Evolutionary conservation across 2,797 vertebrate genomes (phyloP).

Genomic region (Melanotaenia parkinsoni): DNA sequence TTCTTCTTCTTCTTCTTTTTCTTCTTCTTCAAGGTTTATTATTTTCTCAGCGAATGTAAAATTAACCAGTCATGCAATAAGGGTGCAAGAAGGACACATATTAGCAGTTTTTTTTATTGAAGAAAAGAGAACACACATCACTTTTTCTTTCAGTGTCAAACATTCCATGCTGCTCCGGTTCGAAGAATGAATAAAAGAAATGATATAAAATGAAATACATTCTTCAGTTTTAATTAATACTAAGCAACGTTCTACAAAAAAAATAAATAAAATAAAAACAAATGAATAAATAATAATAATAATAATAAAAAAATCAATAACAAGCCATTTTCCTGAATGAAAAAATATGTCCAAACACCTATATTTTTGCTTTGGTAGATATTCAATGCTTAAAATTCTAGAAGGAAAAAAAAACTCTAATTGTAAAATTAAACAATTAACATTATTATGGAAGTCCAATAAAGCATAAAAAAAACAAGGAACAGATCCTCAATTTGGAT

Average conservation of each 20-base stretch:
- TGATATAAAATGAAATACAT: constrained; percentile 74
- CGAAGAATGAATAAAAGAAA: constrained; percentile 87
- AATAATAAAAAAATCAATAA: background rate
- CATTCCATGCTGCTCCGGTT: constrained; percentile 97
- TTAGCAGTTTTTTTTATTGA: constrained; percentile 80
- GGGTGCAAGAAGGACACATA: constrained; percentile 83
- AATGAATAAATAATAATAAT: too few relatives aligned
- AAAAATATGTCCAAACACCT: background rate
- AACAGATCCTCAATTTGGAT: background rate
- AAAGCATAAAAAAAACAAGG: background rate
- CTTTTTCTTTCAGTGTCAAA: constrained; percentile 86
- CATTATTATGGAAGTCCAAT: background rate
- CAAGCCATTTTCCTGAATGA: background rate
- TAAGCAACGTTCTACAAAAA: constrained; percentile 32
- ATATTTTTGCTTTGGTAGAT: too few relatives aligned
- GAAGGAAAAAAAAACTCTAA: background rate
- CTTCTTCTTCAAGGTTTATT: constrained; percentile 67
- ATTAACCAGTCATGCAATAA: constrained; percentile 90
- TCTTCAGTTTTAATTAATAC: constrained; percentile 68
- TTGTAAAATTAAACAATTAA: background rate
- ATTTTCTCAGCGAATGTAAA: constrained; percentile 82
- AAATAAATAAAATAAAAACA: too few relatives aligned
- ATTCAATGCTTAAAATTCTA: background rate
- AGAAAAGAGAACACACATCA: constrained; percentile 58
- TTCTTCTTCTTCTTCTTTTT: constrained; percentile 41